These are phyloP conservation scores for Dasyprocta punctata DNA, from an alignment of 2,113 vertebrate genomes.

Conservation along the genomic window DNA sequence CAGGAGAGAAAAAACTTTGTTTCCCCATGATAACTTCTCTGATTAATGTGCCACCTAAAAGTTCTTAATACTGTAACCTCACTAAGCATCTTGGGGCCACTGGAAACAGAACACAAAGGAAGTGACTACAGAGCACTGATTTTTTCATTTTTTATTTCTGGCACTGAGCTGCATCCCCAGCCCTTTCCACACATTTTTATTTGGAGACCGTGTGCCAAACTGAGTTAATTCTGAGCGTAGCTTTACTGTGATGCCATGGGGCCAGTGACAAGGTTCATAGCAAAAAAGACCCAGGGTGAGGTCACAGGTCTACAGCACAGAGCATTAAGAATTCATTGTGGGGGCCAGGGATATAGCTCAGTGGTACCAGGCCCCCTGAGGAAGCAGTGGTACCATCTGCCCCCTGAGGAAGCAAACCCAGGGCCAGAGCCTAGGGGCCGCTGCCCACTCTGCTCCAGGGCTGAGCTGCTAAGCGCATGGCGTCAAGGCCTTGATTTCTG, in stretches of 20 bases:
- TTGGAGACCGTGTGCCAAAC: background rate
- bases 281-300: background rate
- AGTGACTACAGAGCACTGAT: fast-evolving
- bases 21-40: background rate
- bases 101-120: too few relatives aligned
- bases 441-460: background rate
- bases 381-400: background rate
- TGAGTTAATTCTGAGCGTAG: background rate
- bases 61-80: background rate
- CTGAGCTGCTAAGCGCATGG: background rate
- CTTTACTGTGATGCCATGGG: background rate
- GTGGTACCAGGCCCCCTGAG: fast-evolving
- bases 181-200: background rate
- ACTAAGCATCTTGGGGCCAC: background rate
- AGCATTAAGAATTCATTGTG: background rate
- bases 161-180: background rate
- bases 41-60: background rate
- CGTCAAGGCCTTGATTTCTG: background rate
- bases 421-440: background rate
- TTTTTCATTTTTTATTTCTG: too few relatives aligned
- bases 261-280: background rate
- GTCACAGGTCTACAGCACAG: fast-evolving
- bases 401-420: background rate
- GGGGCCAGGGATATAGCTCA: too few relatives aligned
- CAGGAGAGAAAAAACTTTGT: background rate